Conservation (phyloP, 2,888 invertebrate genomes). For the Stenodera caucasica region DNA sequence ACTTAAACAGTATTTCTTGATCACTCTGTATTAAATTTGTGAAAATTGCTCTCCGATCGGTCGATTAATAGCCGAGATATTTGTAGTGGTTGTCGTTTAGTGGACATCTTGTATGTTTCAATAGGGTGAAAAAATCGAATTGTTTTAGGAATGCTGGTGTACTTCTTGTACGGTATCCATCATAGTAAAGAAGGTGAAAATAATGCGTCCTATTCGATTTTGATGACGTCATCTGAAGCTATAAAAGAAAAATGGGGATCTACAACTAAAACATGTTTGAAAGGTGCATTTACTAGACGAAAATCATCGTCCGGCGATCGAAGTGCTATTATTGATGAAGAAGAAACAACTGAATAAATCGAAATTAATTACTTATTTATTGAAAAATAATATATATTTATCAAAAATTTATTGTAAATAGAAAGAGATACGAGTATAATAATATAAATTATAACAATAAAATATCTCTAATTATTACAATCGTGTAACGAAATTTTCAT, state of each 20-base stretch:
- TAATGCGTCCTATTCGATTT: constrained; percentile 64
- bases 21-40: no score
- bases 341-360: constrained; percentile 44
- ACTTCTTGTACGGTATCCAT: constrained; percentile 83
- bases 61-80: no score
- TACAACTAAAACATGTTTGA: constrained; percentile 54
- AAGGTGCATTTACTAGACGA: constrained; percentile 48
- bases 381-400: no score
- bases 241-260: constrained; percentile 66
- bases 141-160: constrained; percentile 72
- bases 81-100: no score
- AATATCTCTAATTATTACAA: neutral
- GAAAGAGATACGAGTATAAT: no score
- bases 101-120: no score
- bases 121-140: neutral
- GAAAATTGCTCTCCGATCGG: no score
- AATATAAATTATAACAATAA: no score
- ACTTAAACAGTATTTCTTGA: no score
- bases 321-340: constrained; percentile 52
- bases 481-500: constrained; percentile 17
- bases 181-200: constrained; percentile 77
- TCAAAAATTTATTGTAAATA: neutral
- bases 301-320: constrained; percentile 52
- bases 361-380: no score
- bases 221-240: constrained; percentile 68